Base-by-base conservation (phyloP, 2,113 vertebrate species). In the Pterocles gutturalis region DNA sequence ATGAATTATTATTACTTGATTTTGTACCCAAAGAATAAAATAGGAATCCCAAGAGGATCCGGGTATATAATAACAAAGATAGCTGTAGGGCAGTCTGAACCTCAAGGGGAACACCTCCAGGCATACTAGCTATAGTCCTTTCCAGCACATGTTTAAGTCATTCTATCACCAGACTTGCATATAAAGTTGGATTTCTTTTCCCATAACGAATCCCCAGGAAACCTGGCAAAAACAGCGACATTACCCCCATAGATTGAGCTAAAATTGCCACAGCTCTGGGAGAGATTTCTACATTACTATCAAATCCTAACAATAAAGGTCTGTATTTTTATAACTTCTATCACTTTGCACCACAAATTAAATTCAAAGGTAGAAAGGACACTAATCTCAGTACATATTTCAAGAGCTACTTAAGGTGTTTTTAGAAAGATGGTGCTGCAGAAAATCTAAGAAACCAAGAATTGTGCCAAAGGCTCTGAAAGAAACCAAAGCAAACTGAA, bases 401-500 rank as follows among this genome's bases (percentile, higher is more conserved):
- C 34, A 89, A 87, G 51, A 92, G 18, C 38, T 77, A 54, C 54
- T 85, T 85, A 36, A n/a, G 33, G 45, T 64, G 58, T 48, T 95
- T 93, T 76, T 41, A 91, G 64, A 60, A 90, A 77, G 62, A 70
- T 20, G 31, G 62, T 54, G 22, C 46, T 71, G 69, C 43, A 51
- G 72, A 90, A 95, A 94, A 65, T 78, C 53, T 34, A 87, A 83
- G 62, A 90, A 84, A 54, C 22, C 48, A 93, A 87, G 20, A 83
- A 64, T 51, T 95, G 70, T 93, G 82, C 91, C 88, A 96, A 94
- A 90, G 58, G 33, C 45, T 34, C 58, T 85, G 46, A 64, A 93
- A 93, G 80, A 94, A 97, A 90, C 46, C 57, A 83, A 93, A 96
- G 53, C 57, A 80, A 88, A 71, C 43, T 88, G 69, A 92, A 95